Evolutionary conservation across 1,140 invertebrate species (phyloP).

Genomic region (Caenorhabditis inopinata): DNA sequence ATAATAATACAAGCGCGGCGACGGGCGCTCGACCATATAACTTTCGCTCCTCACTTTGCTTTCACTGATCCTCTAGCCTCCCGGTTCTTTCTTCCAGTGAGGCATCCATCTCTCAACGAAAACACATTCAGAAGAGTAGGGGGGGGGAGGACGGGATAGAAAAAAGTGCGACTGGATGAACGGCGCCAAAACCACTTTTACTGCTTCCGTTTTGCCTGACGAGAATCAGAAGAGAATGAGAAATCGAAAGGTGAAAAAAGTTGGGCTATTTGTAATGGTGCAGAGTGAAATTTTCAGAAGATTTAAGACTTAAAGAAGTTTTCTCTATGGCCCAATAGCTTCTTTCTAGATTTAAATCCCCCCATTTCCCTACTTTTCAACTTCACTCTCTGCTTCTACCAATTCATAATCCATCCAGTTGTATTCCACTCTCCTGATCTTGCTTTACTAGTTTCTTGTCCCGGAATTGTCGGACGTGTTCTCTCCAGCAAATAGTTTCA

Average conservation of each 20-base stretch:
- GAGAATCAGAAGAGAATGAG: neutral
- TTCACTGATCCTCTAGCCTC: neutral
- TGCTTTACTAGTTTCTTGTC: neutral
- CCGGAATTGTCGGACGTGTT: neutral
- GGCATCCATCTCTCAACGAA: neutral
- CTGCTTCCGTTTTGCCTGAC: conserved; percentile 25
- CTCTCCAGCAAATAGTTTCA: neutral
- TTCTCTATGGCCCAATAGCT: no score
- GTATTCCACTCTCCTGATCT: neutral
- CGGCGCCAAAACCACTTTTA: conserved; percentile 16
- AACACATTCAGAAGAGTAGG: conserved; percentile 11
- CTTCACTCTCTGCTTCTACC: neutral
- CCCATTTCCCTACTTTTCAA: neutral
- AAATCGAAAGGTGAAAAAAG: neutral
- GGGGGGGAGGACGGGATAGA: no score
- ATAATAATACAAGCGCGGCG: neutral
- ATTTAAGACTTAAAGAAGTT: no score
- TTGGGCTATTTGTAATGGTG: no score
- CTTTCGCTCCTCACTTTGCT: neutral
- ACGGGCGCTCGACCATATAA: neutral
- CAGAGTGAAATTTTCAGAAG: no score
- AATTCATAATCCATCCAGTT: conserved; percentile 16
- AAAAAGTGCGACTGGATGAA: conserved; percentile 15
- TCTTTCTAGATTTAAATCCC: no score
- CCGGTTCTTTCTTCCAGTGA: neutral